A percentile compares a stretch with the other conserved stretches of the same genome.
These are phyloP conservation scores for Latrodectus geometricus DNA, from an alignment of 1,140 invertebrate genomes.

Conservation along the genomic window DNA sequence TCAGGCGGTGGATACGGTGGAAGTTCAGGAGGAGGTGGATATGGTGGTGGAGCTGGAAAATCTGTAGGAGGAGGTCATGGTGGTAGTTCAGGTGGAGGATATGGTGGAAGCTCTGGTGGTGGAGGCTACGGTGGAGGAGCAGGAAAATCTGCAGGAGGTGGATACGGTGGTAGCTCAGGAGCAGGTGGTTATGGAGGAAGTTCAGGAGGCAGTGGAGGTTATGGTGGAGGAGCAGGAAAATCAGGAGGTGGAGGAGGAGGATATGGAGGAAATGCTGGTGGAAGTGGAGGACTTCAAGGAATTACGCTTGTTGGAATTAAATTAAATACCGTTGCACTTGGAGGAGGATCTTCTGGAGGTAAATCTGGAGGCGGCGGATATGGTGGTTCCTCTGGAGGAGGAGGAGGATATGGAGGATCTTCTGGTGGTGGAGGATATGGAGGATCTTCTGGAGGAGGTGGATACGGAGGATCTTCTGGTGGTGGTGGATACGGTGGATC, in stretches of 20 bases:
- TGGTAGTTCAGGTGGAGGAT: neutral
- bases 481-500: slow-evolving; percentile 42
- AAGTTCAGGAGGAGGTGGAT: slow-evolving; percentile 20
- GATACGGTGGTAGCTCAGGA: neutral
- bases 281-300: slow-evolving; percentile 35
- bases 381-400: slow-evolving; percentile 50
- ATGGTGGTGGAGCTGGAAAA: slow-evolving; percentile 7
- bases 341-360: slow-evolving; percentile 60
- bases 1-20: neutral
- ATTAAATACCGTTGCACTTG: slow-evolving; percentile 52
- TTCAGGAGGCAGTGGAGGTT: neutral
- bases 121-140: neutral
- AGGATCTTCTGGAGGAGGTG: slow-evolving; percentile 53
- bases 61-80: neutral
- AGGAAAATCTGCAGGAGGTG: neutral
- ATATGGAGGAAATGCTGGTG: slow-evolving; percentile 16
- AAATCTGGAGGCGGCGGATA: slow-evolving; percentile 47
- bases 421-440: slow-evolving; percentile 38
- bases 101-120: neutral
- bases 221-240: neutral
- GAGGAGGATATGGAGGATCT: slow-evolving; percentile 58
- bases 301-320: slow-evolving; percentile 50
- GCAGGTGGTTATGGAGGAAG: neutral
- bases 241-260: neutral
- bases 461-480: slow-evolving; percentile 60